These are phyloP conservation scores for Acridotheres tristis DNA, from an alignment of 2,797 vertebrate species.

Conservation along the genomic window DNA sequence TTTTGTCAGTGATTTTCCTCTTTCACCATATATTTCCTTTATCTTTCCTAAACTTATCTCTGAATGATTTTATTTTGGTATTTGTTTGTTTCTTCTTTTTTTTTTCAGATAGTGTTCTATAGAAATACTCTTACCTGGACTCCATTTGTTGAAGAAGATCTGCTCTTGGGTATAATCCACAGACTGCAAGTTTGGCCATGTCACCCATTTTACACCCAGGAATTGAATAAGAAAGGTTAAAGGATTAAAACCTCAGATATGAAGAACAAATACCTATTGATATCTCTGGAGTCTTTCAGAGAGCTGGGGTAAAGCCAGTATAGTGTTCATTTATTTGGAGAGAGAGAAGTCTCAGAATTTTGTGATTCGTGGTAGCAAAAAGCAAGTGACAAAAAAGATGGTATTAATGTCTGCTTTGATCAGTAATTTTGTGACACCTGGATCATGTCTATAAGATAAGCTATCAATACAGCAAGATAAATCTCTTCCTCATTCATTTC, in stretches of 20 bases:
- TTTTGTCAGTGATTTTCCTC: neutral
- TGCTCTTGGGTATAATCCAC: neutral
- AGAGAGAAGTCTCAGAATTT: neutral
- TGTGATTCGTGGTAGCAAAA: neutral
- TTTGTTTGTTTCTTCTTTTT: neutral
- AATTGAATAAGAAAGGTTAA: neutral
- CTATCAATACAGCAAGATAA: neutral
- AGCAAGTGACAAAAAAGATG: neutral
- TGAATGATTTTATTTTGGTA: neutral
- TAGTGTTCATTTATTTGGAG: neutral
- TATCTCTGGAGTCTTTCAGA: neutral
- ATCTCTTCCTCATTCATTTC: neutral
- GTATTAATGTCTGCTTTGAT: neutral
- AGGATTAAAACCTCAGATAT: neutral
- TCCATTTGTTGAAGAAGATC: neutral
- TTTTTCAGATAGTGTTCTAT: neutral
- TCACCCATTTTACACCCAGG: neutral
- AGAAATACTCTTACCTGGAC: neutral
- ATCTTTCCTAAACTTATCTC: neutral
- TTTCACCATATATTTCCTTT: neutral
- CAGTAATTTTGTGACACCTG: neutral
- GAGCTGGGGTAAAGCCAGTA: neutral
- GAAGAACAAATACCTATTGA: neutral
- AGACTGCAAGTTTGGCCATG: neutral
- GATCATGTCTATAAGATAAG: neutral